Percentiles rank a stretch among this genome's conserved stretches.
phyloP scores from a whole-genome alignment of 2,113 vertebrate species.

The Toxostoma redivivum region DNA sequence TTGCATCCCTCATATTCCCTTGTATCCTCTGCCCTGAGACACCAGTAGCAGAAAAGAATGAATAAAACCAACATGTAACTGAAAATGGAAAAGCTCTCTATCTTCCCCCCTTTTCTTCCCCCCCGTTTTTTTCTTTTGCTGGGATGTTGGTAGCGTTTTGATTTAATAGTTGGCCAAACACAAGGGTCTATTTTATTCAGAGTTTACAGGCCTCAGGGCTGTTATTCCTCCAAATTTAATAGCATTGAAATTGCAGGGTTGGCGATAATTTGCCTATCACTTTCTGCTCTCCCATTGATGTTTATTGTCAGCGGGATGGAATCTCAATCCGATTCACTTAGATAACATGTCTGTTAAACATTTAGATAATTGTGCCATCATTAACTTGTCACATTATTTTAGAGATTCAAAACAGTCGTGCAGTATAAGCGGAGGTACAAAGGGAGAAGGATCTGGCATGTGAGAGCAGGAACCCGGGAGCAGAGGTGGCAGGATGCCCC shows the following conservation, averaged over 20 bases:
- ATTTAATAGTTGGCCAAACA: constrained; percentile 87
- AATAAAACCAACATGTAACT: constrained; percentile 59
- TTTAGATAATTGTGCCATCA: constrained; percentile 98
- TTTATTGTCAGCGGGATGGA: constrained; percentile 87
- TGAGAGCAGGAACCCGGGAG: background rate
- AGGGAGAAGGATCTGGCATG: background rate
- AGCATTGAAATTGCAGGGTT: constrained; percentile 85
- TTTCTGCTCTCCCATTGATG: constrained; percentile 79
- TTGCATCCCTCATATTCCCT: background rate
- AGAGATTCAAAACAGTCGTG: constrained; percentile 83
- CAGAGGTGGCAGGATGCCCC: background rate
- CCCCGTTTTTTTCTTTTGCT: background rate
- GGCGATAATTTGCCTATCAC: constrained; percentile 79
- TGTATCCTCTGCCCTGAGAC: background rate
- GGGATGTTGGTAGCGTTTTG: constrained; percentile 80
- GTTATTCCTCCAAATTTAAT: constrained; percentile 83
- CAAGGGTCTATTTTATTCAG: constrained; percentile 83
- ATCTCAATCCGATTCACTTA: constrained; percentile 92
- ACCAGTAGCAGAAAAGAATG: constrained; percentile 27
- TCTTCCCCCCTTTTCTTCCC: background rate
- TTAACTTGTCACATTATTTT: constrained; percentile 98
- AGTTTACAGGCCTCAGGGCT: constrained; percentile 81
- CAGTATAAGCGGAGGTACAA: constrained; percentile 64
- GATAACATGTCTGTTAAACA: constrained; percentile 94
- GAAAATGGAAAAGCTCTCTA: constrained; percentile 72